Conservation (phyloP, 2,113 vertebrate genomes). For the Phaethon lepturus region DNA sequence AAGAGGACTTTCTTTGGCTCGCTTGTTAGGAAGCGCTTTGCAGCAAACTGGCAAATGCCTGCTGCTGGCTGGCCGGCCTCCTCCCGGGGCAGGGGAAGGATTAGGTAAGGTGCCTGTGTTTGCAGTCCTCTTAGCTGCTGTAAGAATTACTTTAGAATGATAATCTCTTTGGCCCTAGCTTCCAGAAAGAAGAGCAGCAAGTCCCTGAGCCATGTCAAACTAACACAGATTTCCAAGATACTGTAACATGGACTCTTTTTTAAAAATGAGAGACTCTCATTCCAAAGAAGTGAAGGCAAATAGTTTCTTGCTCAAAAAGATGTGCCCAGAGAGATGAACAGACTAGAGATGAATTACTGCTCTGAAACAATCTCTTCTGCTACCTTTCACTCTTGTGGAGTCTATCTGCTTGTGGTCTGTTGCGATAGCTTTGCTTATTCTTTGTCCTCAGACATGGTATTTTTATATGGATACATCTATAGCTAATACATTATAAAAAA, state of each 20-base stretch:
- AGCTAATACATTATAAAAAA: neutral
- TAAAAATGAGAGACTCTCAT: neutral
- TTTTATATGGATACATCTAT: neutral
- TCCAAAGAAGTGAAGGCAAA: neutral
- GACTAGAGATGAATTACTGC: neutral
- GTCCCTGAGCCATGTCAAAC: neutral
- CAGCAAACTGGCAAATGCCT: neutral
- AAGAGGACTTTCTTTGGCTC: neutral
- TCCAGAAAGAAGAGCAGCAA: neutral
- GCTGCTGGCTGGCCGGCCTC: neutral
- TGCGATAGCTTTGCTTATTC: neutral
- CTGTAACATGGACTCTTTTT: neutral
- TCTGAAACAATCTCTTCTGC: neutral
- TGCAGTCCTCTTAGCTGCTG: neutral
- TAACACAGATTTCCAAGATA: neutral
- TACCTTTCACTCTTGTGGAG: neutral
- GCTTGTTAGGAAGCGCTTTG: neutral
- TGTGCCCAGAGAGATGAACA: neutral
- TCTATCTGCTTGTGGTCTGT: neutral
- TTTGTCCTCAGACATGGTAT: neutral
- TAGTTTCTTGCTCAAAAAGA: neutral
- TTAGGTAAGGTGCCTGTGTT: neutral
- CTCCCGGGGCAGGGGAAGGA: neutral
- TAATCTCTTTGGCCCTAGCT: neutral
- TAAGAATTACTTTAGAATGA: neutral